phyloP scores from a whole-genome alignment of 1,140 invertebrate genomes.

The Argopecten irradians region DNA sequence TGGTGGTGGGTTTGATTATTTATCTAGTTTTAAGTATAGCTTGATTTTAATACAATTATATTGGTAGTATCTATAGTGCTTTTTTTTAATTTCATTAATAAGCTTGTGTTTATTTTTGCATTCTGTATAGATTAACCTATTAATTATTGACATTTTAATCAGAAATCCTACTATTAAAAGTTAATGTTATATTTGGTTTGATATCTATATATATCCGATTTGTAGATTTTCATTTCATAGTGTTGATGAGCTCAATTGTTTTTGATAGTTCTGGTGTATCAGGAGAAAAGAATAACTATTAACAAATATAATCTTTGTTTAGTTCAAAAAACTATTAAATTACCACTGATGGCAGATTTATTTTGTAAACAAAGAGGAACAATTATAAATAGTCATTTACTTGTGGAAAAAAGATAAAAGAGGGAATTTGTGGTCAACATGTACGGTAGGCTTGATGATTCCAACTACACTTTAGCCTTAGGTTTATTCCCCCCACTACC shows the following conservation, averaged over 20 bases:
- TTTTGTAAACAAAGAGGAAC: no score
- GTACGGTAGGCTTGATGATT: no score
- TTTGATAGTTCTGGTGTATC: no score
- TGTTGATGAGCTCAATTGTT: background rate
- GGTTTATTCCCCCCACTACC: no score
- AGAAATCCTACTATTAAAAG: background rate
- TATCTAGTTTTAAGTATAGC: background rate
- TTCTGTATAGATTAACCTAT: background rate
- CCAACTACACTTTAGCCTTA: no score
- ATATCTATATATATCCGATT: background rate
- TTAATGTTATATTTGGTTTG: background rate
- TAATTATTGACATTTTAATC: background rate
- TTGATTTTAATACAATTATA: background rate
- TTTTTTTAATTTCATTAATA: background rate
- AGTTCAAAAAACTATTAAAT: no score
- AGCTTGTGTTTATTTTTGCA: conserved; percentile 1
- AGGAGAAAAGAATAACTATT: background rate
- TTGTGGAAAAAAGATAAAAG: no score
- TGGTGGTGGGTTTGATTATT: conserved; percentile 15
- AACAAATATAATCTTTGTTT: background rate
- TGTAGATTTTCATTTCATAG: background rate
- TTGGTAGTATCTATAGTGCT: background rate
- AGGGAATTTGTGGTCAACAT: no score
- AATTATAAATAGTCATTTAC: no score
- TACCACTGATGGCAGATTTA: no score